Base-by-base conservation (phyloP, 2,797 vertebrate genomes). In the Sphaeramia orbicularis region DNA sequence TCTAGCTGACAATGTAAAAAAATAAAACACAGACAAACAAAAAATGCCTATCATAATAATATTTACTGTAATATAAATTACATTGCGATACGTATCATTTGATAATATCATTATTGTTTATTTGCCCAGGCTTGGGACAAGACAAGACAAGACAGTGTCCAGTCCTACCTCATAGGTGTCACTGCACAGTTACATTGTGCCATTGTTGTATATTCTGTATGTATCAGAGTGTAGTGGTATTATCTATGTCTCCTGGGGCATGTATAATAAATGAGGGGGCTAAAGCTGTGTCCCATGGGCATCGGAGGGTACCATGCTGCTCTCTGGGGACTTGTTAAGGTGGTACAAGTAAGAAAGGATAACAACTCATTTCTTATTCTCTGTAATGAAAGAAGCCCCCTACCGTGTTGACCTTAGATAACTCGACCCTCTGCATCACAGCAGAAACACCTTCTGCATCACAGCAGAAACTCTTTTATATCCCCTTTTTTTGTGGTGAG, bases 311-410 rank as follows among this genome's bases (percentile, higher is more conserved):
- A 10, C 38, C 16, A 19, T 55, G 10, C 24, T 27, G 13, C 4
- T 9, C 82, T 58, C 75, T 14, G 0, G 86, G 83, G 87, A 76
- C 82, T 90, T 86, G 83, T 90, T 89, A 81, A 76, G 59, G 50
- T 74, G 41, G 63, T 30, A 43, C n/a, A 43, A 38, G 16, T 21
- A 19, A 52, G 43, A 74, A 53, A 56, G 45, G 32, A 44, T n/a
- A 54, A 41, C 4, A 19, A 9, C 73, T 81, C 48, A 83, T 92
- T 73, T 62, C 37, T 6, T 65, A 92, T 81, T 84, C 91, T 21
- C 59, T 90, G 42, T 92, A 47, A 90, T 84, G 59, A n/a, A n/a
- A 75, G 43, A 48, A 45, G 13, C 24, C 37, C 37, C 65, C 43
- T 12, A 10, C 60, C 54, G 53, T 60, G 38, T 37, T 5, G 40